Evolutionary conservation across 2,888 invertebrate species (phyloP).

Genomic region (Leptogaster cylindrica): DNA sequence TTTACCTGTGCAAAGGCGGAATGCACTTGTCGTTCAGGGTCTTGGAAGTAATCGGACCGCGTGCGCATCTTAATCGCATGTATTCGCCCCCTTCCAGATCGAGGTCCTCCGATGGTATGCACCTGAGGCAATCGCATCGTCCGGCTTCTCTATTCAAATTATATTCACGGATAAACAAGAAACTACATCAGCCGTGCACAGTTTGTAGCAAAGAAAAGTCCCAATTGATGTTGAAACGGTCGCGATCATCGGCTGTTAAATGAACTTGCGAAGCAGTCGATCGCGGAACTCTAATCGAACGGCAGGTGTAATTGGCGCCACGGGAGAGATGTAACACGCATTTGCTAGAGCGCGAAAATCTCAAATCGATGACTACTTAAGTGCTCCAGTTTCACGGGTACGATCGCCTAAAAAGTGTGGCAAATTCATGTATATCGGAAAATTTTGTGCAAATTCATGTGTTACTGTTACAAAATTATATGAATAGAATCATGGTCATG

Average conservation of each 20-base stretch:
- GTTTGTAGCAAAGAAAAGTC: constrained; percentile 25
- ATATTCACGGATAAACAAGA: too few relatives aligned
- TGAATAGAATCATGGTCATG: not conserved
- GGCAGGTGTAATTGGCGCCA: constrained; percentile 33
- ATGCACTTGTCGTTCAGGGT: constrained; percentile 30
- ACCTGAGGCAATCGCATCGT: not conserved
- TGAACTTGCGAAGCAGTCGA: constrained; percentile 7
- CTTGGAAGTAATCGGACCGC: constrained; percentile 26
- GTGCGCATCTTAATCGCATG: constrained; percentile 20
- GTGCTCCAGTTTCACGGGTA: too few relatives aligned
- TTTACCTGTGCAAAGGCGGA: not conserved
- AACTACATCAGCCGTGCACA: too few relatives aligned
- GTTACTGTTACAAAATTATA: not conserved
- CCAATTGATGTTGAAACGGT: constrained; percentile 22
- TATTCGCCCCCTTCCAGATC: too few relatives aligned
- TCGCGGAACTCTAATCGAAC: constrained; percentile 31
- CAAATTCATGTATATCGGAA: not conserved
- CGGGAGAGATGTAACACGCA: too few relatives aligned
- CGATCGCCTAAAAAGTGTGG: too few relatives aligned
- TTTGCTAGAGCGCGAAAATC: not conserved
- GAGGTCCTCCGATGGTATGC: not conserved
- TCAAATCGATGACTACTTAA: not conserved
- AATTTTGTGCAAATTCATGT: not conserved
- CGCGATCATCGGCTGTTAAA: not conserved
- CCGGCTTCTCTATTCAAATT: not conserved